Percentiles rank a stretch among this genome's conserved stretches.
These are phyloP conservation scores for Suillia variegata DNA, from an alignment of 2,888 invertebrate species.

Conservation along the genomic window DNA sequence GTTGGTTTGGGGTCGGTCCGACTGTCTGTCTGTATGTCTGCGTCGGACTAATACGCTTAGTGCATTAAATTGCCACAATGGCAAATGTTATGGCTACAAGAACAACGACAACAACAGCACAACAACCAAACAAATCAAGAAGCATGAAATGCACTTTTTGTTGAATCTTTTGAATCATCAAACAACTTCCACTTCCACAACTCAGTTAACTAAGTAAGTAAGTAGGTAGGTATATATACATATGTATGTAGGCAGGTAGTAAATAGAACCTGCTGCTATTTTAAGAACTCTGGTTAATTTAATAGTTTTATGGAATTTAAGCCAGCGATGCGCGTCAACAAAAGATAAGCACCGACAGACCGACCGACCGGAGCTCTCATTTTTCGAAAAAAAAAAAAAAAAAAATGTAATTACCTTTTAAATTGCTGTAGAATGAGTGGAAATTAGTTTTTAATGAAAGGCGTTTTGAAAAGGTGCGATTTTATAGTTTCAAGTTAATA, in stretches of 20 bases:
- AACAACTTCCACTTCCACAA: too few relatives aligned
- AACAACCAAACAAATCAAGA: slow-evolving; percentile 31
- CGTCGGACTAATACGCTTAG: slow-evolving; percentile 18
- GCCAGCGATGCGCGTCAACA: slow-evolving; percentile 19
- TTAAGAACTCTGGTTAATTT: slow-evolving; percentile 18
- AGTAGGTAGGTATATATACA: too few relatives aligned
- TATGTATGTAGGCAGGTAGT: too few relatives aligned
- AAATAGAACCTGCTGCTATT: background rate
- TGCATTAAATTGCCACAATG: slow-evolving; percentile 8
- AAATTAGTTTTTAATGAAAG: background rate
- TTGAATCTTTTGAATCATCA: background rate
- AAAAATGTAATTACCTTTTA: background rate
- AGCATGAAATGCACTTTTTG: slow-evolving; percentile 38
- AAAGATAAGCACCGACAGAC: slow-evolving; percentile 15
- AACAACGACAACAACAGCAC: slow-evolving; percentile 12
- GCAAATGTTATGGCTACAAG: slow-evolving; percentile 1
- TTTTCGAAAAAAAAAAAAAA: background rate
- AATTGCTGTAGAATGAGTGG: background rate
- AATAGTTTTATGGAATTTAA: slow-evolving; percentile 21
- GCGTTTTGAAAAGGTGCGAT: background rate
- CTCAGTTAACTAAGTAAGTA: too few relatives aligned
- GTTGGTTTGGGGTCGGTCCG: too few relatives aligned
- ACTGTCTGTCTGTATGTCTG: too few relatives aligned
- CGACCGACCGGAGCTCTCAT: background rate
- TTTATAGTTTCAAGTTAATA: too few relatives aligned